These are phyloP conservation scores for Ricordea florida DNA, from an alignment of 92 coral and sea anemone genomes.

Conservation along the genomic window DNA sequence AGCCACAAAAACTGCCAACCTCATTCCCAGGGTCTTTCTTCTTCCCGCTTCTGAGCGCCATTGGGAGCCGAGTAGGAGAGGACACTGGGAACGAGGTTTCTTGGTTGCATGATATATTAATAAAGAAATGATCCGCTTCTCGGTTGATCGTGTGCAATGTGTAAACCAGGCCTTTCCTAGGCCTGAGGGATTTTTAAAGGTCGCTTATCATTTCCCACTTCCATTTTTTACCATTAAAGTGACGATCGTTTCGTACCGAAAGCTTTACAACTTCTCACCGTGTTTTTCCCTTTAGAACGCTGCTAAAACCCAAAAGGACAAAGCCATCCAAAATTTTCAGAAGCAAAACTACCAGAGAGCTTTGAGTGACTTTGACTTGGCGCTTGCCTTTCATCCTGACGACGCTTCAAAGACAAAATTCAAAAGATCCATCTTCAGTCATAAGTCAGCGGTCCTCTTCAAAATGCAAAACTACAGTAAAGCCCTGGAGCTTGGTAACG, in stretches of 20 bases:
- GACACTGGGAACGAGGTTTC: no score
- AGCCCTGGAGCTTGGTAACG: not conserved
- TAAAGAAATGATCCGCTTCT: no score
- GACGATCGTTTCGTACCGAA: not conserved
- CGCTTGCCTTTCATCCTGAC: slow-evolving; percentile 1
- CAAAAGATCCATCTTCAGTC: not conserved
- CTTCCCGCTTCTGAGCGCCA: no score
- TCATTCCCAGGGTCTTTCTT: no score
- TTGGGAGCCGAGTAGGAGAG: no score
- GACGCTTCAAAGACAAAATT: not conserved
- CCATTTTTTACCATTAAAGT: no score
- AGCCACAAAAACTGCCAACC: no score
- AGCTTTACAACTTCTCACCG: not conserved
- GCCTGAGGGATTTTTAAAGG: no score
- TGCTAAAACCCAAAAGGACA: not conserved
- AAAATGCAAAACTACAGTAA: not conserved
- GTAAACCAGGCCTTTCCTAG: no score
- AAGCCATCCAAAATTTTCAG: not conserved
- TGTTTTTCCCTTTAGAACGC: not conserved
- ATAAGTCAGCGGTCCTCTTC: not conserved
- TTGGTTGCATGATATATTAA: no score
- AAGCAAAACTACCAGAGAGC: not conserved
- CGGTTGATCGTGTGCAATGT: no score
- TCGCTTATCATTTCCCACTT: no score
- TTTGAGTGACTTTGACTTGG: not conserved